Conservation (phyloP, 1,140 invertebrate species). For the Centruroides vittatus region DNA sequence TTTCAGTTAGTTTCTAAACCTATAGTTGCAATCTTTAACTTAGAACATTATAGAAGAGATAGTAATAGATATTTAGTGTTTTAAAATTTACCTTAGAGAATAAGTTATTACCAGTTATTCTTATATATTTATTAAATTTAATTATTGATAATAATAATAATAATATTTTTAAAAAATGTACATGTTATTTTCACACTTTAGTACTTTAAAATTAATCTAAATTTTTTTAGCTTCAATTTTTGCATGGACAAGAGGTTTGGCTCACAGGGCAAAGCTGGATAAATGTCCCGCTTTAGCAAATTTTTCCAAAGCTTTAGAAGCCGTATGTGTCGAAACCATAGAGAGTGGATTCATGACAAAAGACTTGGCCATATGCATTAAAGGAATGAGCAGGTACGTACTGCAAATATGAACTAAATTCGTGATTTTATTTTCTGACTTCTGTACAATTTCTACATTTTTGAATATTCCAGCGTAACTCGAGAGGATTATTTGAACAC, state of each 20-base stretch:
- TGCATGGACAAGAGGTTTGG: conserved; percentile 86
- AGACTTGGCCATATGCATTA: conserved; percentile 95
- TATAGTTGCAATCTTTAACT: no score
- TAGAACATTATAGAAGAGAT: no score
- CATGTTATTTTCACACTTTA: no score
- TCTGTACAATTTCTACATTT: neutral
- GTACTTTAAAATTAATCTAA: neutral
- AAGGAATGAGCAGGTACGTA: conserved; percentile 49
- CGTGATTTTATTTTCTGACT: no score
- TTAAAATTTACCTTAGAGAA: no score
- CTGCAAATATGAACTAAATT: no score
- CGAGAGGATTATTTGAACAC: conserved; percentile 88
- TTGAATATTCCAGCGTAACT: conserved; percentile 42
- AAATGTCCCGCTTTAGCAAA: conserved; percentile 55
- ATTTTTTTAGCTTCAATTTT: conserved; percentile 73
- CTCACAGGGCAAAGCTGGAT: conserved; percentile 86
- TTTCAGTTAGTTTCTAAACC: no score
- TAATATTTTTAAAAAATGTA: no score
- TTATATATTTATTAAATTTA: no score
- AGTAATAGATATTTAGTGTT: no score
- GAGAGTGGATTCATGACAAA: conserved; percentile 92
- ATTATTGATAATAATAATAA: no score
- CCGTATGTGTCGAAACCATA: conserved; percentile 86
- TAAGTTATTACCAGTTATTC: no score
- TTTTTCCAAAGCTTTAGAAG: conserved; percentile 72